Evolutionary conservation across 1,140 invertebrate species (phyloP), one percentile per base, ranked within the genome.

Genomic region (Anastatus disparis): DNA sequence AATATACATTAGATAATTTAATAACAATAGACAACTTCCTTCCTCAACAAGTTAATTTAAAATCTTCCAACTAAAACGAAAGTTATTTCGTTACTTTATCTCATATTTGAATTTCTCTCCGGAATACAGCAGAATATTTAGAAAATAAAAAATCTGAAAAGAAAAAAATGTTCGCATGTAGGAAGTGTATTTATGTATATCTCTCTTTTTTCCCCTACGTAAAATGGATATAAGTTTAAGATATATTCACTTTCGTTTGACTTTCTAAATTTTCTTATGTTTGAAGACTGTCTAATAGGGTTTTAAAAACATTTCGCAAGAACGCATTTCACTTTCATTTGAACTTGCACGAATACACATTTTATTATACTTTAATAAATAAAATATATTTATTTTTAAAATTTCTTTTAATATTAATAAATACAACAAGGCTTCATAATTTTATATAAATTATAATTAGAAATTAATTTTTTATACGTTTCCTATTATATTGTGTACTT

Each of bases 261-360:
- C 64, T 67, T 67, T 67, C 64, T 58, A 67, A 67, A 58, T 46
- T 31, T 56, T 67, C 53, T 58, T 58, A n/a, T 48, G 22, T 67
- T 58, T 24, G 3, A 42, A 20, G 52, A 31, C 38, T 67, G n/a
- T 56, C 35, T 65, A 26, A 38, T 52, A 40, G 17, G 46, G 9
- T 17, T 66, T n/a, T 40, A 44, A 55, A 64, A 42, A 44, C 26
- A 44, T 66, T 42, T 55, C 52, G 63, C 24, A 44, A 55, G 9
- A 13, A 27, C 24, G 26, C 15, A 52, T 52, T 64, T 64, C 13
- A 64, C 62, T 64, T 64, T 64, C 48, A 31, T 52, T 15, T 35
- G 13, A 35, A 24, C 24, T 22, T 4, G 13, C 13, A 27, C 24
- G 50, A 26, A 8, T n/a, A 52, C 4, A 17, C 31, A 35, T 31